Evolutionary conservation across 2,797 vertebrate genomes (phyloP).

Genomic region (Dendrocincla fuliginosa): DNA sequence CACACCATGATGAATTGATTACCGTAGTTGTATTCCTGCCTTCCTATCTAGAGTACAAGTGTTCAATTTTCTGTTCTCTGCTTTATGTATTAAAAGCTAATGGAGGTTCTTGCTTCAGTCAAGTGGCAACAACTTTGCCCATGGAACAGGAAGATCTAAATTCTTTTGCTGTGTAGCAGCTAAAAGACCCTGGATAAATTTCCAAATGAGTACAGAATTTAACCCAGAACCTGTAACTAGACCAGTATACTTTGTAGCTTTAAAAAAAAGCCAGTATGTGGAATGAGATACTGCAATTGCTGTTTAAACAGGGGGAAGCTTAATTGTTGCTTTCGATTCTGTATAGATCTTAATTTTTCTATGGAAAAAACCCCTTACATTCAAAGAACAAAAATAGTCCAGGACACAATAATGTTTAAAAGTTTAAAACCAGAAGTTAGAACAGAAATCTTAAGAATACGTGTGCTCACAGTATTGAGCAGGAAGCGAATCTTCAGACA

Average conservation of each 20-base stretch:
- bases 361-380: background rate
- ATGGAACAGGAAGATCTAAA: background rate
- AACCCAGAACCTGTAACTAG: background rate
- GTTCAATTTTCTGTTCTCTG: conserved; percentile 33
- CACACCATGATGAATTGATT: background rate
- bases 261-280: background rate
- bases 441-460: background rate
- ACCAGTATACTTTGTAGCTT: background rate
- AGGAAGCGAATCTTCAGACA: background rate
- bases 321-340: background rate
- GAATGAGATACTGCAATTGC: background rate
- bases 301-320: background rate
- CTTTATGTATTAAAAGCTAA: conserved; percentile 41
- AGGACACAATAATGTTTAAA: background rate
- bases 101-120: background rate
- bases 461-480: background rate
- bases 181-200: background rate
- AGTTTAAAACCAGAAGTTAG: background rate
- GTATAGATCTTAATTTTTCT: background rate
- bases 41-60: background rate
- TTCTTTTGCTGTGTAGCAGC: conserved; percentile 16
- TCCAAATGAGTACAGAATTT: background rate
- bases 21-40: background rate
- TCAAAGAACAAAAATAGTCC: background rate
- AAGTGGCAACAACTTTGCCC: background rate